Evolutionary conservation across 2,888 invertebrate species (phyloP).

Genomic region (Drosophila helvetica): DNA sequence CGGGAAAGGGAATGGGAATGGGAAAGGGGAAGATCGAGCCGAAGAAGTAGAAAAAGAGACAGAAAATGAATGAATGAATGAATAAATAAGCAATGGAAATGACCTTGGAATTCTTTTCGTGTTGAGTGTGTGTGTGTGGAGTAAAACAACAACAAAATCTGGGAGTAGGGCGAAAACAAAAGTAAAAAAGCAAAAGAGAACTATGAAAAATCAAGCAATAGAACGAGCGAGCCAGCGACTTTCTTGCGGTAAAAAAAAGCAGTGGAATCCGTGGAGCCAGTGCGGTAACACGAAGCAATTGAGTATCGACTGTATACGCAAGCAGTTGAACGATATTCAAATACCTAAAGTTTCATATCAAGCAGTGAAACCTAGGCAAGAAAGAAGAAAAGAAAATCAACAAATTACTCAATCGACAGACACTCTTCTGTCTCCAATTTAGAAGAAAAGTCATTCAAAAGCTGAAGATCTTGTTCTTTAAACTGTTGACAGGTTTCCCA

Average conservation of each 20-base stretch:
- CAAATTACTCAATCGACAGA: too few species aligned
- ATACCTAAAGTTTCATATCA: too few species aligned
- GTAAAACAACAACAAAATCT: constrained; percentile 16
- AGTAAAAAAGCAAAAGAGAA: neutral
- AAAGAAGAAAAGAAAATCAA: too few species aligned
- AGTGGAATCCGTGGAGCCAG: neutral
- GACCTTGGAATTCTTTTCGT: constrained; percentile 33
- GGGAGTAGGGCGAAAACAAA: constrained; percentile 15
- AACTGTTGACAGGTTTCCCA: neutral
- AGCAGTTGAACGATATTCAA: too few species aligned
- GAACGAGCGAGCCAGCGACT: neutral
- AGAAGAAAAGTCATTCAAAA: neutral
- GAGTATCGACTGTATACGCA: too few species aligned
- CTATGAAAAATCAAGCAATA: neutral
- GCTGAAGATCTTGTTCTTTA: neutral
- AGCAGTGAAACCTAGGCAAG: too few species aligned
- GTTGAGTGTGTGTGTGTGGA: neutral
- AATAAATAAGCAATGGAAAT: constrained; percentile 26
- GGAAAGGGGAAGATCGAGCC: neutral
- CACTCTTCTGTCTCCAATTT: too few species aligned
- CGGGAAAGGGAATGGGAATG: neutral
- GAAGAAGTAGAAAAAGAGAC: neutral
- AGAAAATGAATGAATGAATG: neutral
- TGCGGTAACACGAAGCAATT: too few species aligned
- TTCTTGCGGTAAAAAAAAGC: neutral